Evolutionary conservation across 2,888 invertebrate species (phyloP), one percentile per base, ranked within the genome.

Genomic region (Meandrusa payeni): DNA sequence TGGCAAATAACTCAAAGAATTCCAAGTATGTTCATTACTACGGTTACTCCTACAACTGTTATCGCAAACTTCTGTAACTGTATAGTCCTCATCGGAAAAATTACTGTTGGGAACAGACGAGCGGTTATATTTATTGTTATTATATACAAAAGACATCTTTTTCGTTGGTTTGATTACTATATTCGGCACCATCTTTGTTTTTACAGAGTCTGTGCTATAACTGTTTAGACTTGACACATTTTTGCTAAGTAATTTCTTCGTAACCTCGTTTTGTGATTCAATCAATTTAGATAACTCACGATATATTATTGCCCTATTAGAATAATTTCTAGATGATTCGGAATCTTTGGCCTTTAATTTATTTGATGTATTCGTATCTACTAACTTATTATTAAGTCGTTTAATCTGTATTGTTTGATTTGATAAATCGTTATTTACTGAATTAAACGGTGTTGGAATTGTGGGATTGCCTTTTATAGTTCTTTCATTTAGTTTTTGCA

Each of bases 1-100:
- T 1, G 76, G 76, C 31, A 81, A 51, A 48, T 48, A 66, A 10
- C 62, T 55, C 20, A 80, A 54, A 5, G 74, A 68, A 53, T 76
- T 64, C 64, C 64, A 68, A 41, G 49, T 38, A 12, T 22, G 22
- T 26, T 33, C n/a, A 7, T 29, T 50, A 15, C n/a, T n/a, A n/a
- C n/a, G n/a, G n/a, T n/a, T n/a, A n/a, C n/a, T n/a, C n/a, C n/a
- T n/a, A n/a, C n/a, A n/a, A n/a, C n/a, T n/a, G n/a, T n/a, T n/a
- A n/a, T n/a, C n/a, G n/a, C n/a, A n/a, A n/a, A n/a, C n/a, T n/a
- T n/a, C n/a, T n/a, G n/a, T n/a, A n/a, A n/a, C n/a, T n/a, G n/a
- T n/a, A n/a, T n/a, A n/a, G n/a, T n/a, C n/a, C n/a, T n/a, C n/a
- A n/a, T n/a, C n/a, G n/a, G n/a, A n/a, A n/a, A n/a, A n/a, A n/a